Evolutionary conservation across 2,888 invertebrate species (phyloP).

Genomic region (Nomada fabriciana): DNA sequence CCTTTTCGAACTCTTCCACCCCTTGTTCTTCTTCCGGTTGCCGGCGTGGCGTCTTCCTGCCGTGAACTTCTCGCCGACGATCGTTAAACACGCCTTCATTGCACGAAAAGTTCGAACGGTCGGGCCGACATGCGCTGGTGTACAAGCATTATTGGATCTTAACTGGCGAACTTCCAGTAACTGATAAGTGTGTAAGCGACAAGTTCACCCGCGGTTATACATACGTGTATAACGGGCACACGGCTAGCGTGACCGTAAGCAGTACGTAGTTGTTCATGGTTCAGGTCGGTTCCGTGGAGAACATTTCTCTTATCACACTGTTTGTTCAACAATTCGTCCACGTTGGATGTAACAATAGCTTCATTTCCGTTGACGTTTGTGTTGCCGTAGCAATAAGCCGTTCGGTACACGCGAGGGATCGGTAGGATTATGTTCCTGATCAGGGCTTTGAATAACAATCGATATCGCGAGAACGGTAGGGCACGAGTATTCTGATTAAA

Average conservation of each 20-base stretch:
- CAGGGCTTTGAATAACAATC: too few species aligned
- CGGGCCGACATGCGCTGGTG: constrained; percentile 12
- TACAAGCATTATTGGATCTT: constrained; percentile 57
- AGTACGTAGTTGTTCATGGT: constrained; percentile 5
- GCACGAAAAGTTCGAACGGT: constrained; percentile 51
- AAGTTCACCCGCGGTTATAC: constrained; percentile 1
- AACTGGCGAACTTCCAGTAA: constrained; percentile 57
- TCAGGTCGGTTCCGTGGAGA: neutral
- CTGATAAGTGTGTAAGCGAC: constrained; percentile 39
- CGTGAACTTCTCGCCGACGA: constrained; percentile 33
- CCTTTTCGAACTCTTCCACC: constrained; percentile 6
- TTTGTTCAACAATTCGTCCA: constrained; percentile 19
- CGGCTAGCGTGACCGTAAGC: constrained; percentile 10
- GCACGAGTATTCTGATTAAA: too few species aligned
- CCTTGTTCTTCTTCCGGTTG: neutral
- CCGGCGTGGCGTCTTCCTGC: neutral
- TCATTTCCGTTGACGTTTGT: neutral
- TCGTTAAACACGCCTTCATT: constrained; percentile 57
- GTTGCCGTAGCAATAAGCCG: neutral
- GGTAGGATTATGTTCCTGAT: neutral
- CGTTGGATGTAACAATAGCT: constrained; percentile 12
- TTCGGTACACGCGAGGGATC: neutral
- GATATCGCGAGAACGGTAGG: too few species aligned
- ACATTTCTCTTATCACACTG: neutral
- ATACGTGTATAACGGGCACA: neutral